Conservation (phyloP, 2,888 invertebrate genomes). For the Exephanes ischioxanthus region DNA sequence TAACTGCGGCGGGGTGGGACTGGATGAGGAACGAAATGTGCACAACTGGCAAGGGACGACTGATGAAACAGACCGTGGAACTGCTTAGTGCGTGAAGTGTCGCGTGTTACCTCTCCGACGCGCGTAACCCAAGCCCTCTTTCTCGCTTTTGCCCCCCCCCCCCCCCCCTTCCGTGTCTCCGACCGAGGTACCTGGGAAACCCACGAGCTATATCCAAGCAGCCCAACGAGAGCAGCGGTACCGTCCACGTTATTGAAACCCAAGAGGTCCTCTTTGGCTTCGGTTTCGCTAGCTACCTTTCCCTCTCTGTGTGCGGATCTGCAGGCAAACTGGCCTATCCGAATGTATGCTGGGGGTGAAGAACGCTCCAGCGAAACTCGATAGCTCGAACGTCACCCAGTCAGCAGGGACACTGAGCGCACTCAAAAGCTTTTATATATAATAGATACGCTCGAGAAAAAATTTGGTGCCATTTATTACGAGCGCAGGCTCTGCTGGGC, state of each 20-base stretch:
- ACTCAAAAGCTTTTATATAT: background rate
- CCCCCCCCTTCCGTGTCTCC: background rate
- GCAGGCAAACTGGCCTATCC: conserved; percentile 39
- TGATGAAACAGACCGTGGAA: conserved; percentile 80
- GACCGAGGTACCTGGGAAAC: conserved; percentile 34
- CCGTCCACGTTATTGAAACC: conserved; percentile 79
- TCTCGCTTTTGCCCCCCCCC: conserved; percentile 34
- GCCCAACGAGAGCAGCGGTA: conserved; percentile 31
- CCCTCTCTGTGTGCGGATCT: conserved; percentile 52
- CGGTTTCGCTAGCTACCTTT: conserved; percentile 76
- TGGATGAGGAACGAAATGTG: conserved; percentile 48
- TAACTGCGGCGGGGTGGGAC: conserved; percentile 23
- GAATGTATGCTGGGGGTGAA: background rate
- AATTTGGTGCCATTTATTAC: background rate
- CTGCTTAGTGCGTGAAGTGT: conserved; percentile 81
- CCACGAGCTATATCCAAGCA: conserved; percentile 33
- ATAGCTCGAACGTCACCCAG: conserved; percentile 60
- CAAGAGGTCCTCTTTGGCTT: conserved; percentile 82
- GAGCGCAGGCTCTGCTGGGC: background rate
- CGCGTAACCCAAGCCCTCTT: conserved; percentile 74
- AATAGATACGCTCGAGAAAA: background rate
- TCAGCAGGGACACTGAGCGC: conserved; percentile 35
- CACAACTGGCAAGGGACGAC: conserved; percentile 53
- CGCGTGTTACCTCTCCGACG: conserved; percentile 75
- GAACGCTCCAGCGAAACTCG: conserved; percentile 57